Base-by-base conservation (phyloP, 2,797 vertebrate genomes). In the Perodicticus potto region DNA sequence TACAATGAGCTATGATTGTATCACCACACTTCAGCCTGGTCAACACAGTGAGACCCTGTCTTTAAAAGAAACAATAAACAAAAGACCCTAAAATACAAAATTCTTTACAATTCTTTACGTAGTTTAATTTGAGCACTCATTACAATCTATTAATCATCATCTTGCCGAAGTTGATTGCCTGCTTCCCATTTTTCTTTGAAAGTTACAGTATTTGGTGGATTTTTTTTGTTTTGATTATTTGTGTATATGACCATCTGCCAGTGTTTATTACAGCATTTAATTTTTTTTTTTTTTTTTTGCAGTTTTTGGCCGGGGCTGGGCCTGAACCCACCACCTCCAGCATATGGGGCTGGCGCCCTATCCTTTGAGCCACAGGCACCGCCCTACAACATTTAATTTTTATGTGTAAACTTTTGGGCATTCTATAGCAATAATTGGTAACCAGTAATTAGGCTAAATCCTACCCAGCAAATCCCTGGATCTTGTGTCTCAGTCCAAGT, bases 21-120 rank as follows among this genome's bases (percentile, higher is more conserved):
- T 32, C 65, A 67, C 3, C n/a, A 17, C 32, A 67, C 16, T 67
- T 32, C 16, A n/a, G 16, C 32, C n/a, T 7, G 65, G 65, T 14
- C 65, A 67, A 67, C 65, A n/a, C 65, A n/a, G 32, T n/a, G 65
- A 67, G 32, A n/a, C 32, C 19, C 65, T 67, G 65, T n/a, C 65
- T 67, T 67, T 67, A 67, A 73, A 27, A 16, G 40, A 72, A n/a
- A 17, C 16, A 67, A n/a, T 29, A 67, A 67, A 67, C 65, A 67
- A 32, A 92, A 89, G 77, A 92, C 32, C 22, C 53, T 72, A 2
- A 93, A 80, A 53, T 65, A 85, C 16, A 72, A n/a, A 89, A 89
- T 87, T 83, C 49, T 97, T 70, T 37, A 86, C 65, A 89, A 89
- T 87, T 83, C 49, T 97, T 70, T 37, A 86, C 65, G 40, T 63